Base-by-base conservation (phyloP, 1,140 invertebrate genomes). In the Drosophila punjabiensis region DNA sequence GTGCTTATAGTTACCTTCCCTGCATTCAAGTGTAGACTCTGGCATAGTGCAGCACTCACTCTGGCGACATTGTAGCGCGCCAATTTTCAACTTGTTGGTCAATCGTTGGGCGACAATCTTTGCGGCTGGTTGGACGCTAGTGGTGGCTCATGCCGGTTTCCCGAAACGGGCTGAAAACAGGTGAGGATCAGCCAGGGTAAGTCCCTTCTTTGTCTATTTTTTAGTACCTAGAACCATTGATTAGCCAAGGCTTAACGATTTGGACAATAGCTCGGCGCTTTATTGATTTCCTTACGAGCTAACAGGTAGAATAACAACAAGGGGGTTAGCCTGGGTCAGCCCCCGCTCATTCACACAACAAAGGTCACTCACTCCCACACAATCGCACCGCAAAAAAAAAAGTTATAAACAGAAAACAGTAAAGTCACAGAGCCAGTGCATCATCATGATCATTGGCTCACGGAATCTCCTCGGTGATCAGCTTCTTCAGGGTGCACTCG, bases 401-500 rank as follows among this genome's bases (percentile, higher is more conserved):
- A 47, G 24, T 24, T 24, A 20, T 16, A 41, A 32, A 59, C 61
- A 58, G 28, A 61, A 20, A 30, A 3, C 4, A 5, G 48, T 28
- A 5, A 33, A 30, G 16, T 14, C 24, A 5, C 11, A 18, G 30
- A 16, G 33, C n/a, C 50, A 48, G 28, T 8, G 41, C 41, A 65
- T n/a, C 63, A 33, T 30, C 47, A 16, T 14, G 16, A 41, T 47
- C 18, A 20, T 18, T 9, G 5, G 16, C 32, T 81, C 63, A 88
- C 60, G 82, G 79, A 37, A 91, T 93, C 67, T 93, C 87, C 64
- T 89, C 85, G 20, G 76, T 93, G 20, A 93, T 92, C n/a, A 93
- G 81, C 71, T 90, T 94, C 90, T 93, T 93, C 18, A 94, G 81
- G 61, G 93, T 94, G 70, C 92, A 93, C 67, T 93, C 87, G n/a